A percentile compares a stretch with the other conserved stretches of the same genome.
Evolutionary conservation across 1,140 invertebrate genomes (phyloP).

Genomic region (Ostrea edulis): DNA sequence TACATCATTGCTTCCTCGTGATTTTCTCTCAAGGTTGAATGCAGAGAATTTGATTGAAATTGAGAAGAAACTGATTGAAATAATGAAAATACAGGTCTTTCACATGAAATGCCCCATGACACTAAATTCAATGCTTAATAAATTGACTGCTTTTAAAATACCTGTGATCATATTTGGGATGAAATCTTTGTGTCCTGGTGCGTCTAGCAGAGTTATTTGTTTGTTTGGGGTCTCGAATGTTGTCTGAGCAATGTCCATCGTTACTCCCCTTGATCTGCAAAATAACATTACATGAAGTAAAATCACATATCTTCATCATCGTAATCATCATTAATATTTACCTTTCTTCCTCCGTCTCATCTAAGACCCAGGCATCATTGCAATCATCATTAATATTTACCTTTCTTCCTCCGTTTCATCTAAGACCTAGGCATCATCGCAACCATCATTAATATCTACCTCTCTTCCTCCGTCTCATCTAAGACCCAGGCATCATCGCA

Average conservation of each 20-base stretch:
- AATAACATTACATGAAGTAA: conserved; percentile 29
- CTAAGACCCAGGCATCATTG: conserved; percentile 96
- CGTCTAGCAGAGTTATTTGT: conserved; percentile 92
- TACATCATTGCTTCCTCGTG: no score
- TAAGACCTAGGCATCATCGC: conserved; percentile 94
- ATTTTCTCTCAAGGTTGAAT: no score
- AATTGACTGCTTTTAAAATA: no score
- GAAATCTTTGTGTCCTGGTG: conserved; percentile 98
- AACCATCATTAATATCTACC: conserved; percentile 79
- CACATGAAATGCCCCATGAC: neutral
- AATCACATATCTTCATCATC: no score
- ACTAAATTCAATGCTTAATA: neutral
- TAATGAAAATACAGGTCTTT: neutral
- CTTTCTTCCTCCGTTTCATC: conserved; percentile 99
- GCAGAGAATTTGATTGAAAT: no score
- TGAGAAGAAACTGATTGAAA: no score
- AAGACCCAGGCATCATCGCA: conserved; percentile 93
- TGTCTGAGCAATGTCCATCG: conserved; percentile 97
- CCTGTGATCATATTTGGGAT: conserved; percentile 99
- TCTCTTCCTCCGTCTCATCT: conserved; percentile 99
- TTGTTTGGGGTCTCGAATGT: conserved; percentile 95
- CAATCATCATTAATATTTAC: conserved; percentile 71
- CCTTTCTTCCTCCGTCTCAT: conserved; percentile 98
- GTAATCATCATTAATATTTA: conserved; percentile 64
- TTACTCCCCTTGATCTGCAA: conserved; percentile 89